Conservation (phyloP, 2,797 vertebrate genomes). For the Ptychobarbus kaznakovi region DNA sequence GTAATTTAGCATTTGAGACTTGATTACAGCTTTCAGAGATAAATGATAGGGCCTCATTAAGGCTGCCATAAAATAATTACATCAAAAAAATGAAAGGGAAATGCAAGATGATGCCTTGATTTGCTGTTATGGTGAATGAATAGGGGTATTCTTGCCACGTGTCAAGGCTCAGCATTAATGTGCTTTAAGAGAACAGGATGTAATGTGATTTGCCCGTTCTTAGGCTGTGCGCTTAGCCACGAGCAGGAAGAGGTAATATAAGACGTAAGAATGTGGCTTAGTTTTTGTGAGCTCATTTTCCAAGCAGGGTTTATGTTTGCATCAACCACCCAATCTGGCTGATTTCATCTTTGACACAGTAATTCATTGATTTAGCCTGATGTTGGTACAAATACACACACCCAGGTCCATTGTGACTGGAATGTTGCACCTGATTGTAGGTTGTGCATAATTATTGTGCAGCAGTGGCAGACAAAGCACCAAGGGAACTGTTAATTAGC, state of each 20-base stretch:
- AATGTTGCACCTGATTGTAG: slow-evolving; percentile 11
- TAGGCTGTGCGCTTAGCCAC: slow-evolving; percentile 55
- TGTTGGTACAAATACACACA: slow-evolving; percentile 43
- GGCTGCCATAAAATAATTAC: slow-evolving; percentile 45
- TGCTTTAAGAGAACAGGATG: slow-evolving; percentile 64
- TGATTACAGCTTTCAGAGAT: slow-evolving; percentile 47
- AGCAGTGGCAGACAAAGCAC: slow-evolving; percentile 24
- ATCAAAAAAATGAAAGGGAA: slow-evolving; percentile 42
- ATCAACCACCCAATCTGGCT: slow-evolving; percentile 46
- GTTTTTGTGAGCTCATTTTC: slow-evolving; percentile 53
- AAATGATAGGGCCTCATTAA: slow-evolving; percentile 46
- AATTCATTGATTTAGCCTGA: slow-evolving; percentile 53
- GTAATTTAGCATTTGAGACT: slow-evolving; percentile 29
- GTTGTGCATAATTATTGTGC: slow-evolving; percentile 10
- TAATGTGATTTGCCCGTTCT: slow-evolving; percentile 65
- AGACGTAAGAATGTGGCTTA: slow-evolving; percentile 48
- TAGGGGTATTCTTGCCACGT: slow-evolving; percentile 56
- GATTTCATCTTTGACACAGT: slow-evolving; percentile 50
- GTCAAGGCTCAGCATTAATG: slow-evolving; percentile 64
- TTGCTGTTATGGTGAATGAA: slow-evolving; percentile 58
- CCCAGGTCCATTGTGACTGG: not conserved
- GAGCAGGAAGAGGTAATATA: slow-evolving; percentile 55
- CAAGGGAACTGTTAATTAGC: slow-evolving; percentile 51
- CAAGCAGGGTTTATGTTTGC: slow-evolving; percentile 56
- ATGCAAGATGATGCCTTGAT: slow-evolving; percentile 50